Conservation (phyloP, 2,888 invertebrate genomes). For the Bimastos eiseni region DNA sequence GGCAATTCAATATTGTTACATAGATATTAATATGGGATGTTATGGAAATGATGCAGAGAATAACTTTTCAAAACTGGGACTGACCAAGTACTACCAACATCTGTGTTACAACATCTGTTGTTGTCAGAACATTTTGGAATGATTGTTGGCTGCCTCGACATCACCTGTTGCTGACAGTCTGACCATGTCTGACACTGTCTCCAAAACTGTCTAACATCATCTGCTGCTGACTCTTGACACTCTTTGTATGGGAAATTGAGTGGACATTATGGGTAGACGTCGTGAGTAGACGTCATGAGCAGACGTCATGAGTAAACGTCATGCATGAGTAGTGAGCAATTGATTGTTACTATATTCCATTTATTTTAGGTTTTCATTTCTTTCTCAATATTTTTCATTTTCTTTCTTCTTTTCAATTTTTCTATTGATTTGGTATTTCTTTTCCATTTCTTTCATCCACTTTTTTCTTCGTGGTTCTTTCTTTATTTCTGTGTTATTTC, state of each 20-base stretch:
- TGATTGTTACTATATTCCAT: no score
- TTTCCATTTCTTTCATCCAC: background rate
- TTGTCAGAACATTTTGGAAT: background rate
- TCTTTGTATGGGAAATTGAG: background rate
- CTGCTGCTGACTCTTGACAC: background rate
- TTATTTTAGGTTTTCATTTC: no score
- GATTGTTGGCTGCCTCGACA: background rate
- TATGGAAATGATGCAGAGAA: background rate
- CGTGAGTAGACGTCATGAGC: no score
- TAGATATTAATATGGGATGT: background rate
- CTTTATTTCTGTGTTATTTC: background rate
- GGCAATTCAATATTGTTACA: background rate
- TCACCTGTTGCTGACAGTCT: background rate
- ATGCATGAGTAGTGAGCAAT: no score
- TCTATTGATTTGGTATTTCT: background rate
- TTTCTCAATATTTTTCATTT: no score
- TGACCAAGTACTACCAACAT: background rate
- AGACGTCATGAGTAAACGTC: no score
- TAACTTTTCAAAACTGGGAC: background rate
- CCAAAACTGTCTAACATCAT: background rate
- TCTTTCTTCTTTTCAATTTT: background rate
- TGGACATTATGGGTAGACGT: background rate
- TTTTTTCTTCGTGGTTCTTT: background rate
- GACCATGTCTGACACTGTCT: background rate
- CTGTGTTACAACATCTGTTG: background rate